Evolutionary conservation across 2,888 invertebrate genomes (phyloP), one percentile per base, ranked within the genome.

Genomic region (Dasypogon diadema): DNA sequence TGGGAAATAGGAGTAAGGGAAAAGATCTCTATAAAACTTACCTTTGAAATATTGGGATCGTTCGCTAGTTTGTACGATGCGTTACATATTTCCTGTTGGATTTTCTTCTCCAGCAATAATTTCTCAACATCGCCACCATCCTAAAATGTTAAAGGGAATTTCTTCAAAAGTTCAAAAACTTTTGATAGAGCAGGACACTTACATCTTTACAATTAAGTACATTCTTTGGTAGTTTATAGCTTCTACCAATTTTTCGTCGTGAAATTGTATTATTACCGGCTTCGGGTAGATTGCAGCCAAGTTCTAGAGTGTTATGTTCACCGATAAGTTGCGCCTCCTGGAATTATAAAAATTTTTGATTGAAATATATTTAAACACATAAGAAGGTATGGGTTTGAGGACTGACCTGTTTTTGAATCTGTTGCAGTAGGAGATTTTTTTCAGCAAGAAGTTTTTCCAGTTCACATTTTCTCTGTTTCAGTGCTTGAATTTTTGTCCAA

Each of bases 371-470:
- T n/a, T n/a, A n/a, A n/a, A n/a, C n/a, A n/a, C n/a, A n/a, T n/a
- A 30, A 63, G 8, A 8, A 12, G 55, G 74, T 26, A 77, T 75
- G 24, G 6, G 5, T n/a, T 6, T 5, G 4, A 60, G 16, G 14
- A 2, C 54, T 63, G 42, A 79, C 80, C 76, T 80, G 85, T 34
- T 85, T 85, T 76, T 85, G 84, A 16, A 86, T 82, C 78, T 86
- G 85, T 58, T 85, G 85, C 75, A 85, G 78, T 3, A 85, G 79
- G 83, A 84, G 83, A 76, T 83, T 85, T 78, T 86, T 86, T 65
- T 86, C 86, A 73, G 82, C 84, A 0, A 86, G 77, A n/a, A 84
- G 79, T 77, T 83, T 83, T 74, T 86, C 86, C 58, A 86, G 78
- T 21, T 83, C 81, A 21, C 80, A 79, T 76, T 86, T 86, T 3